A percentile compares a stretch with the other conserved stretches of the same genome.
Evolutionary conservation across 2,113 vertebrate species (phyloP).

Genomic region (Laticauda laticaudata): DNA sequence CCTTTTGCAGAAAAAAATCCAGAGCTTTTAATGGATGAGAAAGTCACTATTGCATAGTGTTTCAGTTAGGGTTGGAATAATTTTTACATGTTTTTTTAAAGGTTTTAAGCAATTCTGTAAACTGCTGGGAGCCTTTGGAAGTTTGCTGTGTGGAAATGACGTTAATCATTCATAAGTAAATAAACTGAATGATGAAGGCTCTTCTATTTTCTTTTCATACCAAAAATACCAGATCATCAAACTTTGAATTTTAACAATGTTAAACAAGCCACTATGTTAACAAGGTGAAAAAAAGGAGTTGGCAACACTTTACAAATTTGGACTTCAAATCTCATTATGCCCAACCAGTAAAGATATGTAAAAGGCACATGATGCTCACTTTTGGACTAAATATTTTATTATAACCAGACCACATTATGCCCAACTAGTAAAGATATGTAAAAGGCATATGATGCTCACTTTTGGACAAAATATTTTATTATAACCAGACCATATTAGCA

Average conservation of each 20-base stretch:
- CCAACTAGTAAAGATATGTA: background rate
- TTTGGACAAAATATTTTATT: background rate
- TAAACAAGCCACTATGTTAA: background rate
- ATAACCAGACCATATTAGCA: background rate
- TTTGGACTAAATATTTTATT: background rate
- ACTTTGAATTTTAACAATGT: background rate
- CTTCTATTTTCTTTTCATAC: background rate
- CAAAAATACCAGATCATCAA: background rate
- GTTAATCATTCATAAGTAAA: background rate
- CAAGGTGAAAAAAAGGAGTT: background rate
- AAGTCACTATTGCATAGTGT: background rate
- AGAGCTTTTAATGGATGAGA: background rate
- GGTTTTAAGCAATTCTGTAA: background rate
- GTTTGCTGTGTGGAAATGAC: background rate
- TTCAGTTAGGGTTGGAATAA: background rate
- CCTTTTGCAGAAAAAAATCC: background rate
- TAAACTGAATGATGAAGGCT: background rate
- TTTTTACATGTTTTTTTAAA: background rate
- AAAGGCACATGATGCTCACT: background rate
- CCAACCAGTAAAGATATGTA: background rate
- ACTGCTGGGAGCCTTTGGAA: background rate
- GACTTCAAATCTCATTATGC: background rate
- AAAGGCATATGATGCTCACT: background rate
- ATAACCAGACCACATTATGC: background rate
- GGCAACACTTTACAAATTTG: background rate